A percentile compares a stretch with the other conserved stretches of the same genome.
Conservation (phyloP, 2,888 invertebrate species). For the Archaeoteleia sp. region DNA sequence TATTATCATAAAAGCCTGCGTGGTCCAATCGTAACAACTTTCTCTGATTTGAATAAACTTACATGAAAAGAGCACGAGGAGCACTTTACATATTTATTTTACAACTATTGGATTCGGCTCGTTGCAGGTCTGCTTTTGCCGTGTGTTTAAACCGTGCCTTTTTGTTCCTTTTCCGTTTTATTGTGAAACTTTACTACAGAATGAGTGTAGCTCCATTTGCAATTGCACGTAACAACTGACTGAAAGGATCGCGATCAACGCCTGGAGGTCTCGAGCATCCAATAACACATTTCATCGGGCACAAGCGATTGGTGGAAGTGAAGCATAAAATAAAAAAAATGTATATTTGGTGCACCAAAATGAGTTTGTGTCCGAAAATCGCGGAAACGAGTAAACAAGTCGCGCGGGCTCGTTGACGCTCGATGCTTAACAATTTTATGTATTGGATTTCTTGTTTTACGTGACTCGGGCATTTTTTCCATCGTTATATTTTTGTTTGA, state of each 20-base stretch:
- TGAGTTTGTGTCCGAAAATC: constrained; percentile 9
- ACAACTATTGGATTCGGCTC: too few species aligned
- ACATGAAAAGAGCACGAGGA: too few species aligned
- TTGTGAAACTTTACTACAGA: background rate
- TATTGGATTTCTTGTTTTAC: background rate
- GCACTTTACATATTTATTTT: too few species aligned
- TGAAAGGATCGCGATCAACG: constrained; percentile 5
- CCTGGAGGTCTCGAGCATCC: constrained; percentile 7
- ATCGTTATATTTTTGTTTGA: too few species aligned
- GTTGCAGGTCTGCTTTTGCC: too few species aligned
- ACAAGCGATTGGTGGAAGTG: constrained; percentile 9
- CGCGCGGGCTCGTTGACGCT: background rate
- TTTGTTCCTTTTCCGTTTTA: background rate
- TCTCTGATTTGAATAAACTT: too few species aligned
- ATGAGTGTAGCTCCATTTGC: background rate
- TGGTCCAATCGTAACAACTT: too few species aligned
- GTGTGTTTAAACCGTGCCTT: too few species aligned
- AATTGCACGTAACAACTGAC: constrained; percentile 1
- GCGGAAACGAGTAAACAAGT: background rate
- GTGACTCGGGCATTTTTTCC: constrained; percentile 1
- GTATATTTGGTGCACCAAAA: constrained; percentile 1
- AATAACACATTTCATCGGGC: constrained; percentile 59
- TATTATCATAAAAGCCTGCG: too few species aligned
- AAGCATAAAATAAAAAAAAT: background rate
- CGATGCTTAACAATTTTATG: constrained; percentile 3